These are phyloP conservation scores for Argentina silus DNA, from an alignment of 2,797 vertebrate species.

Conservation along the genomic window DNA sequence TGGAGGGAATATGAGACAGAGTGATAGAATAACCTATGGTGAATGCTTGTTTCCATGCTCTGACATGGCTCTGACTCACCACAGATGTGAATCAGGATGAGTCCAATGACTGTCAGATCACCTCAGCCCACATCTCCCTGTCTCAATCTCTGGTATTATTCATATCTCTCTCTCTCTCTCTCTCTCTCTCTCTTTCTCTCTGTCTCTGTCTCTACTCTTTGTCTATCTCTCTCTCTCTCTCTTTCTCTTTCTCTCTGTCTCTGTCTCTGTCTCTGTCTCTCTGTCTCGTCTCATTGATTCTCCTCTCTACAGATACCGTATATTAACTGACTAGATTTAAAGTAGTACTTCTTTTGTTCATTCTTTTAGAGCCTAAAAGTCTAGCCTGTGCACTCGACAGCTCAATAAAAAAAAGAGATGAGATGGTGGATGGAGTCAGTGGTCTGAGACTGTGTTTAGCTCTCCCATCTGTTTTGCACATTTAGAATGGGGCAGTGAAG, in stretches of 20 bases:
- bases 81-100: conserved; percentile 15
- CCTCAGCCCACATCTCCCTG: conserved; percentile 3
- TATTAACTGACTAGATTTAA: too few relatives aligned
- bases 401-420: too few relatives aligned
- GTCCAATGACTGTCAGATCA: conserved; percentile 19
- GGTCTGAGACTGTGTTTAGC: too few relatives aligned
- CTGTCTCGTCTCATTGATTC: conserved; percentile 15
- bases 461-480: conserved; percentile 40
- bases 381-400: too few relatives aligned
- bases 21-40: neutral
- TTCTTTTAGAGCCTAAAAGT: too few relatives aligned
- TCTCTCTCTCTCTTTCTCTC: conserved; percentile 15
- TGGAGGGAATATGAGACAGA: too few relatives aligned
- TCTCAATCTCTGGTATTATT: too few relatives aligned
- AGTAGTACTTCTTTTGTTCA: too few relatives aligned
- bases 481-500: conserved; percentile 15
- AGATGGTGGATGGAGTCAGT: too few relatives aligned
- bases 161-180: conserved; percentile 17
- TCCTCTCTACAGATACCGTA: neutral
- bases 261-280: conserved; percentile 12
- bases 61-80: neutral
- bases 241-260: conserved; percentile 16
- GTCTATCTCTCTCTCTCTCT: neutral
- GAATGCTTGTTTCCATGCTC: neutral
- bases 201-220: conserved; percentile 16